Base-by-base conservation (phyloP, 92 coral and sea anemone genomes). In the Anthopleura xanthogrammica region DNA sequence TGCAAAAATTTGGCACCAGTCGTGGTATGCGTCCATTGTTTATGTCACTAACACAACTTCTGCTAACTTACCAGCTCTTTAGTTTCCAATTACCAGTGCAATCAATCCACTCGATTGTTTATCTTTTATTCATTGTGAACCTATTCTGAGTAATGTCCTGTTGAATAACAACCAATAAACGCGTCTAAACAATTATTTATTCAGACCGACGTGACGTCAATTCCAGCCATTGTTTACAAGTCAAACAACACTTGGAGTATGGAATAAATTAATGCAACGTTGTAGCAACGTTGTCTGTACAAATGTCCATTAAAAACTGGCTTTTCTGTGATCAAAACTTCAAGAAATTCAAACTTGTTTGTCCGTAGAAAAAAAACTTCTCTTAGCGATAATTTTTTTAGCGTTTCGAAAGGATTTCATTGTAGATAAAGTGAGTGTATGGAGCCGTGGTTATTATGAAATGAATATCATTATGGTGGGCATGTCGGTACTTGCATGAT, bases 401-500 rank as follows among this genome's bases (percentile, higher is more conserved):
- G 74, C 4, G 41, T 68, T 40, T 41, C 3, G 4, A 43, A 75
- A n/a, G 56, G n/a, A 16, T 75, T 75, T 13, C 14, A 3, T 13
- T 13, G 23, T 50, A 75, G 52, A 16, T 75, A 68, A 68, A 68
- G 41, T 12, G 12, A 16, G 36, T 12, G 29, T 29, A 29, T 9
- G 12, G 79, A 75, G 58, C 10, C 40, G 8, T 20, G n/a, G 65
- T 4, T 77, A 6, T 19, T 19, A 23, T 64, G 75, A 20, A 68
- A 50, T 66, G 65, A 58, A 68, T 81, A 46, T 68, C 12, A 46
- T 20, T 68, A 36, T 68, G 12, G 4, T 41, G 58, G 75, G 52
- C 84, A 52, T 81, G 84, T 65, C 84, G 29, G 23, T 81, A 48
- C 84, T 81, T 81, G 84, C 84, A 43, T 52, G 64, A 17, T 50